Conservation (phyloP, 2,888 invertebrate species). For the Stenotaenia linearis region DNA sequence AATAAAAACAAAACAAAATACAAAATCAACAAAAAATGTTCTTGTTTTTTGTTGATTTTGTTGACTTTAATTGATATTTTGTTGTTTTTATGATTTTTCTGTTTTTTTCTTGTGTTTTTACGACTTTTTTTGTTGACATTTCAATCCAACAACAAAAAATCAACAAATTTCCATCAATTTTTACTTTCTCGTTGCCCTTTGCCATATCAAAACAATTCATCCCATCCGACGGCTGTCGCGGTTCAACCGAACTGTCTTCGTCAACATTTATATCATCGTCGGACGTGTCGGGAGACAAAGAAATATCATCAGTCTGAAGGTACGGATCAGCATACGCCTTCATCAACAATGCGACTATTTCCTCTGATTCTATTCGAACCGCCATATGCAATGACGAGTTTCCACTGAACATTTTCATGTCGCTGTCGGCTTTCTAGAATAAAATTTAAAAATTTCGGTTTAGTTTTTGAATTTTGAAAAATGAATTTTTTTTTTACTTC, state of each 20-base stretch:
- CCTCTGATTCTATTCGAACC: background rate
- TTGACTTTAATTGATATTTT: too few species aligned
- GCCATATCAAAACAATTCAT: background rate
- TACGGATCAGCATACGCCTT: background rate
- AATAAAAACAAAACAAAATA: too few species aligned
- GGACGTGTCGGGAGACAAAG: background rate
- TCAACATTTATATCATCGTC: background rate
- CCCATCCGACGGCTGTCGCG: background rate
- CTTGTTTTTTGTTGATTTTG: too few species aligned
- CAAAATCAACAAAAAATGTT: too few species aligned
- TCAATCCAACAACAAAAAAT: too few species aligned
- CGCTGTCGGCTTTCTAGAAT: background rate
- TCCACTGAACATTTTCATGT: background rate
- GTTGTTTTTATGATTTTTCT: too few species aligned
- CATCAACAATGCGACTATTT: background rate
- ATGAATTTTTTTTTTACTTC: background rate
- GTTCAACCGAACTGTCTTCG: too few species aligned
- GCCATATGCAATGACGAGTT: background rate
- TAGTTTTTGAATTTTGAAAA: too few species aligned
- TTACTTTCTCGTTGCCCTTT: background rate
- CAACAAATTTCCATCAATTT: background rate
- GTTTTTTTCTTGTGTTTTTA: too few species aligned
- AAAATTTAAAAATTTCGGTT: background rate
- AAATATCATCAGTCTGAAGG: background rate
- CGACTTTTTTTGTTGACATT: too few species aligned